Evolutionary conservation across 2,797 vertebrate genomes (phyloP), one percentile per base, ranked within the genome.

Genomic region (Microhierax caerulescens): DNA sequence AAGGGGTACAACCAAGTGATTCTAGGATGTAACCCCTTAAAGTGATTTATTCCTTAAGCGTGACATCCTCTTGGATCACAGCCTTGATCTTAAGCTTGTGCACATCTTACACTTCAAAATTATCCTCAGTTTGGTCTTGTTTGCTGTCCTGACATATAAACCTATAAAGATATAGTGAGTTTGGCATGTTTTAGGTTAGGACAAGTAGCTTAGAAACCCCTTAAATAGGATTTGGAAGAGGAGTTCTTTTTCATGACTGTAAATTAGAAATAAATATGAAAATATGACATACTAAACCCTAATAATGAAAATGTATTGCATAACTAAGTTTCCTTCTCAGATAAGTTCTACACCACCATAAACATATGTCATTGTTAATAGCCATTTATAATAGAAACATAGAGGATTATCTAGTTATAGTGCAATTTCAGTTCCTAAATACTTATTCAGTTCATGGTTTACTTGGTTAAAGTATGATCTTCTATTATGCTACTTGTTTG

Each of bases 281-380:
- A 75, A 75, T 17, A 85, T 0, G 0, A n/a, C 32, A 79, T 54
- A n/a, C 27, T 90, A 69, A 94, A 54, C 20, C 37, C 41, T 74
- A 89, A 70, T 43, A 82, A 87, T 74, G 20, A 95, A 56, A 64
- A 53, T 93, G 30, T 54, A 37, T 64, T 72, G 32, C 25, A 73
- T 85, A 95, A 90, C 61, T 82, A 84, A 79, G 47, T 72, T 74
- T 93, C 34, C 54, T 82, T 88, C 68, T 94, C 60, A 88, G 47
- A 7, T 27, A 85, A 70, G 36, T 95, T 94, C 94, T 90, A 90
- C 54, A 95, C 22, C 5, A 95, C 51, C 77, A 83, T 45, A 81
- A 91, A 78, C 11, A 61, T 48, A 65, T 7, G 13, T 37, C 43
- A 79, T 39, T 82, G 43, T 24, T 48, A 81, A 63, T 14, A 82